phyloP scores from a whole-genome alignment of 2,113 vertebrate genomes.

The Cranoglanis bouderius region DNA sequence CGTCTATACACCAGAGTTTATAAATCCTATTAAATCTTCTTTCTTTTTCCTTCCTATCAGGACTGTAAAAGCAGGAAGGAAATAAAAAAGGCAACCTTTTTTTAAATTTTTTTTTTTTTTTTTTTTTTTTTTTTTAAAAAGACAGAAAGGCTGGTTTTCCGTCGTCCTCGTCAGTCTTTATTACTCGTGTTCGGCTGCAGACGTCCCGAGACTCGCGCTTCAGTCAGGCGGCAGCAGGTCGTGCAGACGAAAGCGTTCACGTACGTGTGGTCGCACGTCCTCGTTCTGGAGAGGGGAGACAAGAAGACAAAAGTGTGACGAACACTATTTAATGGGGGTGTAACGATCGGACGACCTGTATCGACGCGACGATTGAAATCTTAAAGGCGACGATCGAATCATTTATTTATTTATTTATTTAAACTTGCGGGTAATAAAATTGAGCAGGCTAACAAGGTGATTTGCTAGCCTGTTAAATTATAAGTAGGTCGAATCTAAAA shows the following conservation, averaged over 20 bases:
- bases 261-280: slow-evolving; percentile 88
- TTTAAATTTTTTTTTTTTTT: slow-evolving; percentile 56
- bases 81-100: slow-evolving; percentile 20
- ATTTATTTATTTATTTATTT: no score
- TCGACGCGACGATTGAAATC: not conserved
- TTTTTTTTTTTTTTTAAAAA: slow-evolving; percentile 57
- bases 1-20: slow-evolving; percentile 53
- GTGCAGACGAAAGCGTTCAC: slow-evolving; percentile 90
- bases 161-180: slow-evolving; percentile 37
- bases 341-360: not conserved
- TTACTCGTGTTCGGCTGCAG: slow-evolving; percentile 52
- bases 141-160: slow-evolving; percentile 75
- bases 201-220: slow-evolving; percentile 40
- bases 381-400: not conserved
- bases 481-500: no score
- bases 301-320: not conserved
- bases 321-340: slow-evolving; percentile 39
- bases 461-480: no score
- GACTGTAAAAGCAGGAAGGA: slow-evolving; percentile 51
- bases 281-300: slow-evolving; percentile 74
- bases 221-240: slow-evolving; percentile 88
- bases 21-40: slow-evolving; percentile 59
- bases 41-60: slow-evolving; percentile 56
- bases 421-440: no score
- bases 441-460: no score